Conservation (phyloP, 2,888 invertebrate genomes). For the Scaeva pyrastri region DNA sequence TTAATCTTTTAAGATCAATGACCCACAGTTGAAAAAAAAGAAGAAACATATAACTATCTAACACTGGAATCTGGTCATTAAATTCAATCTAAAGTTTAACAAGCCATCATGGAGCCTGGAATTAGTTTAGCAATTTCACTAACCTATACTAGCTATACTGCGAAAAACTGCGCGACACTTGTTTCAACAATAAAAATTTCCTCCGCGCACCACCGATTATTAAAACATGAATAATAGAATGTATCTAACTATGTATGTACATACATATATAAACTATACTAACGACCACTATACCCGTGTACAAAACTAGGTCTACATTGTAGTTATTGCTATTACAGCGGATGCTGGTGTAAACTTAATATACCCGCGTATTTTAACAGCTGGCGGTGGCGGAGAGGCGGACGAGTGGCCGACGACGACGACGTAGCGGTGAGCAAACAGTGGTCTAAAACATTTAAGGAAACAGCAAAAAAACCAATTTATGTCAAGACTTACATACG, state of each 20-base stretch:
- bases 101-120: constrained; percentile 22
- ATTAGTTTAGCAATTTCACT: constrained; percentile 46
- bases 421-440: no score
- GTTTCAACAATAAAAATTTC: constrained; percentile 46
- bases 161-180: constrained; percentile 45
- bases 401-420: no score
- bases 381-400: not conserved
- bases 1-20: constrained; percentile 49
- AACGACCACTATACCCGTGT: constrained; percentile 12
- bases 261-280: not conserved
- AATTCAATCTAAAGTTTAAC: constrained; percentile 29
- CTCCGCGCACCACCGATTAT: constrained; percentile 6
- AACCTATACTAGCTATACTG: constrained; percentile 28
- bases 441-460: no score
- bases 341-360: constrained; percentile 27
- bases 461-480: no score
- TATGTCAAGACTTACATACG: no score
- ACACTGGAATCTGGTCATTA: constrained; percentile 31
- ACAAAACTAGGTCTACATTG: constrained; percentile 35
- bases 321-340: constrained; percentile 27
- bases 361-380: constrained; percentile 33
- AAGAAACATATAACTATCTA: constrained; percentile 24
- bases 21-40: constrained; percentile 21
- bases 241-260: no score
- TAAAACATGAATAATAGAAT: constrained; percentile 15